These are phyloP conservation scores for Centruroides vittatus DNA, from an alignment of 1,140 invertebrate genomes.

Conservation along the genomic window DNA sequence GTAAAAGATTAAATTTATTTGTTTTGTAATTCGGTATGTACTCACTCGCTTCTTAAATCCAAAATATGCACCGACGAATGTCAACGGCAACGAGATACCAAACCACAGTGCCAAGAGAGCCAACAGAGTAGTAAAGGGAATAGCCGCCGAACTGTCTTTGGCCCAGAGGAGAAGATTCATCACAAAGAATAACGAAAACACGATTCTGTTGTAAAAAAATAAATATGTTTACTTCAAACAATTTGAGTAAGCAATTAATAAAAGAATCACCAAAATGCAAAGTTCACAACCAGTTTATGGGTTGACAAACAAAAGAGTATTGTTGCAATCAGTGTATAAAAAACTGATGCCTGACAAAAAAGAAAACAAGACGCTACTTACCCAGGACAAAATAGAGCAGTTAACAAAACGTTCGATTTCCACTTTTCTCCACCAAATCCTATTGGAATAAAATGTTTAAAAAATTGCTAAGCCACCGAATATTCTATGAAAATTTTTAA, in stretches of 20 bases:
- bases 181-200: conserved; percentile 89
- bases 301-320: too few relatives aligned
- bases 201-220: conserved; percentile 49
- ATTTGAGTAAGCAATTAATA: too few relatives aligned
- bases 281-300: too few relatives aligned
- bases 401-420: conserved; percentile 94
- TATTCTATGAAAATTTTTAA: not conserved
- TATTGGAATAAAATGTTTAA: conserved; percentile 20
- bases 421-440: conserved; percentile 90
- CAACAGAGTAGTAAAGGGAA: conserved; percentile 94
- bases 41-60: conserved; percentile 90
- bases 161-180: conserved; percentile 93
- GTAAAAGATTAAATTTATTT: too few relatives aligned
- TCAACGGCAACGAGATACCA: conserved; percentile 92
- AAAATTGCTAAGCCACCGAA: not conserved
- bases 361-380: conserved; percentile 30
- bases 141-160: conserved; percentile 84
- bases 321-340: too few relatives aligned
- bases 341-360: too few relatives aligned
- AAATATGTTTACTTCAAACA: not conserved
- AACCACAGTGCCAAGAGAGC: conserved; percentile 95
- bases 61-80: conserved; percentile 95
- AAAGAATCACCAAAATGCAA: too few relatives aligned
- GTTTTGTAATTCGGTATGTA: conserved; percentile 9
- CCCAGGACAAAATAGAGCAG: conserved; percentile 86